Conservation (phyloP, 2,113 vertebrate species). For the Arizona elegans region DNA sequence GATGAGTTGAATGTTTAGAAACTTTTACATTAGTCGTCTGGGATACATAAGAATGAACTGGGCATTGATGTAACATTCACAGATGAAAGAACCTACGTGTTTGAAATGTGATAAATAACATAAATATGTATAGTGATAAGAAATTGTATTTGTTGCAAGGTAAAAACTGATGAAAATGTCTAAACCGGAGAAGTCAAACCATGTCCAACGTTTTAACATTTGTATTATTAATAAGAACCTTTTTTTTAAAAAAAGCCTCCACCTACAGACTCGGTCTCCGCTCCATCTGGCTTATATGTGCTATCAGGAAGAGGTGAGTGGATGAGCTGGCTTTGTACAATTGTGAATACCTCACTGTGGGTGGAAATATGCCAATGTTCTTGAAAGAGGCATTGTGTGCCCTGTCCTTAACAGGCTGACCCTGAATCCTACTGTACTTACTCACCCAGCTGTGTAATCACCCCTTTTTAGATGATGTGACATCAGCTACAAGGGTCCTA, state of each 20-base stretch:
- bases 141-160: too few relatives aligned
- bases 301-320: neutral
- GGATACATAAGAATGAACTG: too few relatives aligned
- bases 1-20: too few relatives aligned
- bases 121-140: too few relatives aligned
- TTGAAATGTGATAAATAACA: too few relatives aligned
- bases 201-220: too few relatives aligned
- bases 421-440: neutral
- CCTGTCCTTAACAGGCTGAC: neutral
- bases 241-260: neutral
- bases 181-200: too few relatives aligned
- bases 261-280: neutral
- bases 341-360: neutral
- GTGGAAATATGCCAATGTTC: neutral
- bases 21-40: too few relatives aligned
- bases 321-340: neutral
- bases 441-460: neutral
- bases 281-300: neutral
- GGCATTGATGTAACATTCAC: too few relatives aligned
- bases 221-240: too few relatives aligned
- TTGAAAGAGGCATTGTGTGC: neutral
- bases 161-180: too few relatives aligned
- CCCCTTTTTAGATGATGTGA: neutral
- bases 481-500: neutral
- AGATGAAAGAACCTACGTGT: too few relatives aligned